Conservation (phyloP, 2,113 vertebrate species). For the Coturnix japonica region DNA sequence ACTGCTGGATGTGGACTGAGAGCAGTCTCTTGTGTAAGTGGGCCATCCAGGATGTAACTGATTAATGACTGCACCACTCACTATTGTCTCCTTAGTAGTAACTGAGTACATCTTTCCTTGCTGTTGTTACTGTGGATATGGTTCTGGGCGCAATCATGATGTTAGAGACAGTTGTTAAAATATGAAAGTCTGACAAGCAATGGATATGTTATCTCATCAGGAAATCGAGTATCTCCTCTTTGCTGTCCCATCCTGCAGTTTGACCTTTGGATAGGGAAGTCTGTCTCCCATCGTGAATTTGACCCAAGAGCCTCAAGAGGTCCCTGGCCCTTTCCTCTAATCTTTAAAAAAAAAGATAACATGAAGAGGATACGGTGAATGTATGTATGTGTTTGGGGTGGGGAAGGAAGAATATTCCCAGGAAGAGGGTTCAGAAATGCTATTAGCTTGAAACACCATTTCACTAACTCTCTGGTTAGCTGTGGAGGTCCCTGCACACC, state of each 20-base stretch:
- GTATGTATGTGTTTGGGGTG: background rate
- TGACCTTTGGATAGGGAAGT: constrained; percentile 2
- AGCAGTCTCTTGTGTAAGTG: background rate
- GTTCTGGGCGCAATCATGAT: background rate
- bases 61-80: background rate
- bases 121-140: background rate
- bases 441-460: background rate
- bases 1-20: background rate
- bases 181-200: constrained; percentile 19
- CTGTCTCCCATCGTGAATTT: constrained; percentile 11
- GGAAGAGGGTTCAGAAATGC: background rate
- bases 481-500: background rate
- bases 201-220: background rate
- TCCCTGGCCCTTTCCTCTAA: constrained; percentile 45
- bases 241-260: constrained; percentile 16
- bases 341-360: constrained; percentile 14
- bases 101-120: fast-evolving
- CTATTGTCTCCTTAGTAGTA: background rate
- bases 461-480: background rate
- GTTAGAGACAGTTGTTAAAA: background rate
- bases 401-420: background rate
- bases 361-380: background rate
- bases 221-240: background rate
- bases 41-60: background rate
- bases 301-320: background rate